Evolutionary conservation across 2,113 vertebrate species (phyloP), one percentile per base, ranked within the genome.

Genomic region (Romanogobio albipinnatus): DNA sequence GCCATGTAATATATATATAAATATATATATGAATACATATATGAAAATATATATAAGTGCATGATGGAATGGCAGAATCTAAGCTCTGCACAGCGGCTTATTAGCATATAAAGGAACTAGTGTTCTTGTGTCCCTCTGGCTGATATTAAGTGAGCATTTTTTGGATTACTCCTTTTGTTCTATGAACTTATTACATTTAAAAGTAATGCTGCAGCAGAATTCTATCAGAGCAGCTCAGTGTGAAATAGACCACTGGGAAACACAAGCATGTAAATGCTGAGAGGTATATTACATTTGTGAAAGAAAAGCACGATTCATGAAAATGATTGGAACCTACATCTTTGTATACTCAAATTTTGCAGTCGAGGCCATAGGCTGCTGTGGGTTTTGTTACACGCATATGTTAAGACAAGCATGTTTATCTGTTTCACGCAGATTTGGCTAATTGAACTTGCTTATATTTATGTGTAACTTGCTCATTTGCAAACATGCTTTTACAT

Each of bases 81-180:
- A 86, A 76, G 77, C 74, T 58, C 59, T 47, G 51, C 56, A 70
- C 49, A 74, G 64, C 14, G 66, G 82, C 75, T 74, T 73, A 76
- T 87, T 86, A 84, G 64, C 84, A 88, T 88, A 83, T 82, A 89
- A 84, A 84, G 78, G 76, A 71, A 59, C 45, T 84, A 14, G 84
- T 74, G 53, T 58, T 29, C 14, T 51, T 59, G 58, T 66, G 58
- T 86, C 61, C 68, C 53, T 81, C 49, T 64, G 73, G 73, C 78
- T 85, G 75, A 82, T 86, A 61, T 82, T 83, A 66, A 82, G 43
- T 49, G 64, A 49, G 51, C 15, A 36, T 22, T 51, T 66, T 80
- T 81, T 66, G 29, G 39, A 51, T 8, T n/a, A 76, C 81, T 61
- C 17, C 61, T 49, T 8, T 29, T 53, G n/a, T 26, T 53, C 19